Base-by-base conservation (phyloP, 92 coral and sea anemone species). In the Porites cylindrica region DNA sequence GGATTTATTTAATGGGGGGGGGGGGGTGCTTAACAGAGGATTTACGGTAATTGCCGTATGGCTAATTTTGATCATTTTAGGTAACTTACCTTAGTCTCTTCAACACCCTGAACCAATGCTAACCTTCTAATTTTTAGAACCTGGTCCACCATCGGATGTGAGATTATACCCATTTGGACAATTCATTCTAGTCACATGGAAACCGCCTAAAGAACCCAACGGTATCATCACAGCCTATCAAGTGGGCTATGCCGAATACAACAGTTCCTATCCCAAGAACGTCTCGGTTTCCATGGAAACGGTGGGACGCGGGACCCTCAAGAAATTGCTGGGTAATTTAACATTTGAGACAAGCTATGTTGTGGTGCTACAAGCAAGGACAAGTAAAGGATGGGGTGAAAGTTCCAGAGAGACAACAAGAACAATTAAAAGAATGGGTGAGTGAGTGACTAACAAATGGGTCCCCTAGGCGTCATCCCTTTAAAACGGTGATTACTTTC, bases 151-250 rank as follows among this genome's bases (percentile, higher is more conserved):
- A 17, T 75, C 67, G 18, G 75, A 68, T 76, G 79, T 96, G 7
- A 20, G 83, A 10, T 83, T 79, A 3, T 73, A 70, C 13, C 52
- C 96, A 6, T 96, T 93, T 78, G 94, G 91, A 32, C 90, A 89
- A 73, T 93, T 71, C 84, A 95, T 96, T 83, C 89, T 85, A 53
- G 79, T 94, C 47, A 65, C 67, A 56, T 96, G 99, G 99, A 88
- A 87, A 19, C 81, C 89, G 29, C 99, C 99, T 2, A 17, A 58
- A 20, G 88, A 85, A n/a, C 89, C 86, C n/a, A 95, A 95, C 59
- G 99, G 99, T 8, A 76, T 87, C 18, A 92, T 96, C 19, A 72
- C 78, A 23, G 91, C 82, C n/a, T 96, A 93, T 75, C 56, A 47
- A 32, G 94, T 95, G 9, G 96, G 91, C 10, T 88, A 77, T 23